Evolutionary conservation across 2,888 invertebrate species (phyloP), one percentile per base, ranked within the genome.

Genomic region (Conops quadrifasciatus): DNA sequence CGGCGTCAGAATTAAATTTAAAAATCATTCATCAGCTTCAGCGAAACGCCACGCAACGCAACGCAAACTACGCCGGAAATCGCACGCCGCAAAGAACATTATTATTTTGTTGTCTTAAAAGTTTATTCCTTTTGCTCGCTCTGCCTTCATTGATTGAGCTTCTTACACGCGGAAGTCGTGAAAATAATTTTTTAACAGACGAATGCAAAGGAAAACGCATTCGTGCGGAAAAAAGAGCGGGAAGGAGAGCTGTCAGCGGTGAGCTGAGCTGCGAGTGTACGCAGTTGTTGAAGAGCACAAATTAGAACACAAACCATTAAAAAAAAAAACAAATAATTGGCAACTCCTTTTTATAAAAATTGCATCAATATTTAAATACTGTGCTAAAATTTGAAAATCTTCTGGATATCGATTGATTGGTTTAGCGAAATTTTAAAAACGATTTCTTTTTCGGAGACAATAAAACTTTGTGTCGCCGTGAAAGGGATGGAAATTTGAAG

Each of bases 151-250:
- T 28, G 26, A 59, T 13, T 59, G 15, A 16, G 26, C 16, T 59
- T 30, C 13, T 30, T 59, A n/a, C 7, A 59, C 26, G 30, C 59
- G 59, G 59, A 59, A 59, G 59, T 59, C 30, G 30, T 28, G 59
- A 28, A 59, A 28, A 59, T 15, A 15, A 13, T 28, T 59, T 59
- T 15, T 2, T 28, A 30, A 16, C 30, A 15, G 59, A 24, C 16
- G 30, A 26, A 58, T 58, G 26, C n/a, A n/a, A 30, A 59, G 26
- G 59, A 59, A 15, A 56, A 21, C 56, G 26, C 59, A 16, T 30
- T 24, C n/a, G 30, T 13, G n/a, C 28, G 30, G n/a, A 28, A 2
- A 28, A 28, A 28, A 11, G 28, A 59, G 4, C n/a, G 1, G 2
- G 16, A n/a, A 5, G 30, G 30, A 28, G 59, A 9, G 28, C 0